Base-by-base conservation (phyloP, 2,888 invertebrate species). In the Halocaridina rubra region DNA sequence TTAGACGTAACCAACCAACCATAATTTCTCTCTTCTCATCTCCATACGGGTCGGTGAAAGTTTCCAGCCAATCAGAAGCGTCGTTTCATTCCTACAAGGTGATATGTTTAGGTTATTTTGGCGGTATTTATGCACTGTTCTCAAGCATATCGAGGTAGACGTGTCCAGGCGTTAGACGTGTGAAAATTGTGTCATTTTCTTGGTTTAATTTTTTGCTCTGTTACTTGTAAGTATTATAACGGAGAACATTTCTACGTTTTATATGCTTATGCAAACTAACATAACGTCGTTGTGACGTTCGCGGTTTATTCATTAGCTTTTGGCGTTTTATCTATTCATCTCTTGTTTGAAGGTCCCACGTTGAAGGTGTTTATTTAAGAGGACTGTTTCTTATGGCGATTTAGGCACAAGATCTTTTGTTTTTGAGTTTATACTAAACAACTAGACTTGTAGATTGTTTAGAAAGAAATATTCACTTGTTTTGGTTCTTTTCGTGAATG, bases 61-160 rank as follows among this genome's bases (percentile, higher is more conserved):
- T 53, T 5, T 3, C 16, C 16, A 3, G 19, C 53, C 53, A 53
- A 53, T 53, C 4, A 19, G 53, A 3, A 10, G 19, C 10, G 10
- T 53, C 53, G 53, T 53, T 3, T 7, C 53, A 53, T n/a, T 13
- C 7, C 27, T 0, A 13, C 7, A n/a, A 29, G 46, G 24, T 24
- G 78, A 64, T 78, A 67, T 78, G 78, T 78, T 46, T 33, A 29
- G 39, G 46, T 24, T 74, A 46, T 74, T 74, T 74, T 74, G 78
- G 78, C 78, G 78, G 78, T 24, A 78, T 78, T 67, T 78, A 78
- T 78, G 78, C 33, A 39, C 67, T 27, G 67, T 67, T 16, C 13
- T 3, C 24, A n/a, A 22, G 8, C 24, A 0, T 2, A n/a, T n/a
- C n/a, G n/a, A n/a, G n/a, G n/a, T n/a, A n/a, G 7, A 7, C 2